Conservation (phyloP, 2,113 vertebrate species). For the Labrus mixtus region DNA sequence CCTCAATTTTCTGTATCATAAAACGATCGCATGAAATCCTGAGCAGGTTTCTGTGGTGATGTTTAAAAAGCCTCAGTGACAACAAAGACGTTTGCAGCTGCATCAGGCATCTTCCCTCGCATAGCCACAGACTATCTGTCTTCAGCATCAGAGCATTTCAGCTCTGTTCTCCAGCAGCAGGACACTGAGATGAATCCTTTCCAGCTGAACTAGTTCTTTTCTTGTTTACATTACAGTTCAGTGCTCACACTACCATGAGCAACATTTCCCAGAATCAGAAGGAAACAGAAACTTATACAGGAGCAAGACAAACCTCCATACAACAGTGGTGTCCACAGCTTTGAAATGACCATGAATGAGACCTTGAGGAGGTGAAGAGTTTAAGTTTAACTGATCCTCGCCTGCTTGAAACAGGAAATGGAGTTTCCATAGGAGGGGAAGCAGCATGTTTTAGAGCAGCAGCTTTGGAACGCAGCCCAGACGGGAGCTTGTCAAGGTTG, state of each 20-base stretch:
- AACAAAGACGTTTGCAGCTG: conserved; percentile 4
- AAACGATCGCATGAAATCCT: conserved; percentile 13
- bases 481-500: conserved; percentile 44
- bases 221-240: conserved; percentile 44
- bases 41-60: conserved; percentile 6
- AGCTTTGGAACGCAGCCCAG: conserved; percentile 55
- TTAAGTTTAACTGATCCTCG: conserved; percentile 1
- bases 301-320: not conserved
- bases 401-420: conserved; percentile 31
- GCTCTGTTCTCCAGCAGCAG: conserved; percentile 22
- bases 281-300: conserved; percentile 1
- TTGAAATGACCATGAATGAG: not conserved
- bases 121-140: conserved; percentile 24
- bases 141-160: conserved; percentile 39
- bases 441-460: conserved; percentile 28
- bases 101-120: not conserved
- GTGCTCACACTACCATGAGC: not conserved
- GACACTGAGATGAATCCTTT: not conserved
- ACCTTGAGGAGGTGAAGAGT: conserved; percentile 13
- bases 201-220: conserved; percentile 32
- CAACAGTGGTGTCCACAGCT: not conserved
- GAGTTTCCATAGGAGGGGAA: conserved; percentile 42
- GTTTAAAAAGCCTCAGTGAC: conserved; percentile 20
- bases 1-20: not conserved
- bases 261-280: conserved; percentile 9